Evolutionary conservation across 2,113 vertebrate genomes (phyloP).

Genomic region (Leptodactylus fuscus): DNA sequence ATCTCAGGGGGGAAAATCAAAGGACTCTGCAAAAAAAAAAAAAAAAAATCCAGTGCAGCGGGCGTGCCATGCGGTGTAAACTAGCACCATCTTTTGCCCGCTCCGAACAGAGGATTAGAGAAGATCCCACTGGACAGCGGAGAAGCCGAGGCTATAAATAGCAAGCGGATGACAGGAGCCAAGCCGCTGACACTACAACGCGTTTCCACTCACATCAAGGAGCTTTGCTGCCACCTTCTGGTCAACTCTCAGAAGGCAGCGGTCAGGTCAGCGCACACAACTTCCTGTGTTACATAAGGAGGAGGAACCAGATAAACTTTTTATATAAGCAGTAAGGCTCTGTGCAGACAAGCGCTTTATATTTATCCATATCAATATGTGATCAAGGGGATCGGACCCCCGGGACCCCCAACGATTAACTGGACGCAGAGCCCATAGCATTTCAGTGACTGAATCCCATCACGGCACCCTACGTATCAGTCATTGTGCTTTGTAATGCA

Average conservation of each 20-base stretch:
- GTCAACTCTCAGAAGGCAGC: slow-evolving; percentile 57
- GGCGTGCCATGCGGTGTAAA: neutral
- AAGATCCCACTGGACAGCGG: slow-evolving; percentile 23
- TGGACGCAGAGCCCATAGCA: too few species aligned
- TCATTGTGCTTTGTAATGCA: too few species aligned
- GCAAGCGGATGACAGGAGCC: too few species aligned
- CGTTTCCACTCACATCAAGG: slow-evolving; percentile 66
- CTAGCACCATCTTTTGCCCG: neutral
- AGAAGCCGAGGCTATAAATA: slow-evolving; percentile 69
- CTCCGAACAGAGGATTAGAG: slow-evolving; percentile 36
- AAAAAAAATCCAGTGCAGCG: neutral
- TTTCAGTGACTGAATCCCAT: too few species aligned
- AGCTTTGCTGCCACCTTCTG: slow-evolving; percentile 80
- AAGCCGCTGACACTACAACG: slow-evolving; percentile 69
- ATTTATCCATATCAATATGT: too few species aligned
- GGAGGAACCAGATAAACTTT: too few species aligned
- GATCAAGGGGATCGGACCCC: too few species aligned
- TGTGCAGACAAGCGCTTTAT: too few species aligned
- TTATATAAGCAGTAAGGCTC: too few species aligned
- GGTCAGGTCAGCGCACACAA: neutral
- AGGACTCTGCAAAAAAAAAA: neutral
- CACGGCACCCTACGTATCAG: too few species aligned
- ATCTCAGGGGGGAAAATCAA: neutral
- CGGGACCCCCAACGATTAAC: too few species aligned
- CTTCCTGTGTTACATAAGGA: too few species aligned